phyloP scores from a whole-genome alignment of 2,113 vertebrate species.

The Sterrhoptilus dennistouni region DNA sequence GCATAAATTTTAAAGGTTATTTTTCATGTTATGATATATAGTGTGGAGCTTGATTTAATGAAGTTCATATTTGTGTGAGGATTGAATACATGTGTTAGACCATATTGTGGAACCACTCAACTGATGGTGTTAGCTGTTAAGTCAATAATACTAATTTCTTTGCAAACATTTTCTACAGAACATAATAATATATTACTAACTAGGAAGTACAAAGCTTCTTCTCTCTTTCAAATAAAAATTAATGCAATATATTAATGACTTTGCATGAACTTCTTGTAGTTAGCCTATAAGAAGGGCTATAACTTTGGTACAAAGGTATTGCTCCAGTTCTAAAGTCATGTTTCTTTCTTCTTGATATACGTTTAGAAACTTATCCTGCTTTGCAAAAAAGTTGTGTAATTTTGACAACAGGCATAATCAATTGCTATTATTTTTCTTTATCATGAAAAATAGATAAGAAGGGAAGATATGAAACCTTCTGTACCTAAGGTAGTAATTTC shows the following conservation, averaged over 20 bases:
- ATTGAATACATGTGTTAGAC: background rate
- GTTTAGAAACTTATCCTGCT: background rate
- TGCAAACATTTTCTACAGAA: background rate
- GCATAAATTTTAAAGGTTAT: background rate
- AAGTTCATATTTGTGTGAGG: background rate
- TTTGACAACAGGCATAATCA: slow-evolving; percentile 18
- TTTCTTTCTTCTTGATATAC: background rate
- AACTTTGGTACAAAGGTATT: background rate
- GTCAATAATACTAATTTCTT: background rate
- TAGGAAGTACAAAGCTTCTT: background rate
- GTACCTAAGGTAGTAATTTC: slow-evolving; percentile 68
- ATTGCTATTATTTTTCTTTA: slow-evolving; percentile 67
- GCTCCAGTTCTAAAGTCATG: background rate
- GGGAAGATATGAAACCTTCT: slow-evolving; percentile 74
- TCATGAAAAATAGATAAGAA: slow-evolving; percentile 76
- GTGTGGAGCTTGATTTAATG: background rate
- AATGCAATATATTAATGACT: background rate
- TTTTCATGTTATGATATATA: background rate
- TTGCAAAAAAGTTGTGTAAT: background rate
- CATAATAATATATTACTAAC: background rate
- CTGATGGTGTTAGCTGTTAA: background rate
- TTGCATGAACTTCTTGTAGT: background rate
- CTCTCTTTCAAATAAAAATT: background rate
- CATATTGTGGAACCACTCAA: background rate
- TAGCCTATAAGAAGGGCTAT: background rate